Conservation (phyloP, 2,888 invertebrate genomes). For the Temnothorax ravouxi region DNA sequence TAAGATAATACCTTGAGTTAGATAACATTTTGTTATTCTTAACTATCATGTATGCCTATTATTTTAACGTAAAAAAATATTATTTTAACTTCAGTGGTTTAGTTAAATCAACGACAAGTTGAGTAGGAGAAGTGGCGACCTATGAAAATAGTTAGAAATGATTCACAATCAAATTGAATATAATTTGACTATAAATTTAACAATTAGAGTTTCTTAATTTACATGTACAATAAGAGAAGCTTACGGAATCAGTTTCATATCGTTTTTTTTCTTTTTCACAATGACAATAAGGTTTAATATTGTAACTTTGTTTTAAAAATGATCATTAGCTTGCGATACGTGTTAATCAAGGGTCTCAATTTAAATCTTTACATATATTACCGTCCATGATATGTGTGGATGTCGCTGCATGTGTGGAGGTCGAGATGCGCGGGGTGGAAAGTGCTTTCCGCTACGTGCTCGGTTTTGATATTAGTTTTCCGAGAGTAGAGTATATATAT, state of each 20-base stretch:
- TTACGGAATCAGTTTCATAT: background rate
- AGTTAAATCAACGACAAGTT: too few relatives aligned
- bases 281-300: background rate
- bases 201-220: background rate
- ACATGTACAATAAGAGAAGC: background rate
- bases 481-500: background rate
- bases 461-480: background rate
- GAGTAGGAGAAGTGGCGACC: too few relatives aligned
- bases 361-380: background rate
- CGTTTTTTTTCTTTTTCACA: background rate
- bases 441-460: background rate
- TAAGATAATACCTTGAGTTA: too few relatives aligned
- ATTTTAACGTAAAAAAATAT: too few relatives aligned
- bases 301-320: background rate
- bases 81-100: too few relatives aligned
- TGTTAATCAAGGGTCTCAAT: background rate
- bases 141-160: too few relatives aligned
- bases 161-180: too few relatives aligned
- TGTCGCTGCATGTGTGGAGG: too few relatives aligned
- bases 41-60: too few relatives aligned
- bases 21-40: too few relatives aligned
- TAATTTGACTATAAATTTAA: too few relatives aligned
- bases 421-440: background rate
- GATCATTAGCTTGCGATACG: background rate
- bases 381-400: background rate